Evolutionary conservation across 2,113 vertebrate species (phyloP), one percentile per base, ranked within the genome.

Genomic region (Apaloderma vittatum): DNA sequence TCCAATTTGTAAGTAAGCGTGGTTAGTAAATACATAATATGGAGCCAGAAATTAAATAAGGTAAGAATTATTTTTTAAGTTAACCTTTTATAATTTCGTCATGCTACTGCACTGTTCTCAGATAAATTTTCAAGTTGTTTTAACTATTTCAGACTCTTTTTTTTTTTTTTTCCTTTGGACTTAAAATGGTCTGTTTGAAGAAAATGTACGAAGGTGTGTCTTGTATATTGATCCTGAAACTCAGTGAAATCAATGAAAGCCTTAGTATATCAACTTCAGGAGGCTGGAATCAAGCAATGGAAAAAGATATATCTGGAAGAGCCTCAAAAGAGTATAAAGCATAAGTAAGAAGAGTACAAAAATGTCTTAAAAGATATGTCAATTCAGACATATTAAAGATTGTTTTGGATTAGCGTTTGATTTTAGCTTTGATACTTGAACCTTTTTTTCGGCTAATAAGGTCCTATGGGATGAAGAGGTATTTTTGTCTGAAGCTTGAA

Each of bases 161-260:
- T 80, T 86, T 10, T 79, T 74, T 77, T 85, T 85, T 46, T 86
- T 55, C 49, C 34, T 86, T 91, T 89, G 75, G 45, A 81, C 65
- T 92, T 84, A 43, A 91, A 96, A 86, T 71, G 76, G 12, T 72
- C 16, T 59, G 61, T 95, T 97, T 95, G 88, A 92, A 93, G 76
- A 88, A 75, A 62, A 67, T 49, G 79, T 92, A 93, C 94, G 95
- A 95, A 93, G 72, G 32, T 93, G 15, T 92, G 54, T 86, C 82
- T 86, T 95, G 95, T 95, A 92, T 94, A 95, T 97, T 93, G 95
- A 96, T 96, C 94, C 80, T 91, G 76, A 89, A 93, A 65, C 73
- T 91, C 84, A 65, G 86, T 72, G 84, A 94, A 97, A 93, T 97
- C 97, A 87, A 93, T 97, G 94, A 71, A 92, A 92, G 57, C 83